Percentiles rank a stretch among this genome's conserved stretches.
phyloP scores from a whole-genome alignment of 2,888 invertebrate genomes.

The Noctuana brunneofusca region DNA sequence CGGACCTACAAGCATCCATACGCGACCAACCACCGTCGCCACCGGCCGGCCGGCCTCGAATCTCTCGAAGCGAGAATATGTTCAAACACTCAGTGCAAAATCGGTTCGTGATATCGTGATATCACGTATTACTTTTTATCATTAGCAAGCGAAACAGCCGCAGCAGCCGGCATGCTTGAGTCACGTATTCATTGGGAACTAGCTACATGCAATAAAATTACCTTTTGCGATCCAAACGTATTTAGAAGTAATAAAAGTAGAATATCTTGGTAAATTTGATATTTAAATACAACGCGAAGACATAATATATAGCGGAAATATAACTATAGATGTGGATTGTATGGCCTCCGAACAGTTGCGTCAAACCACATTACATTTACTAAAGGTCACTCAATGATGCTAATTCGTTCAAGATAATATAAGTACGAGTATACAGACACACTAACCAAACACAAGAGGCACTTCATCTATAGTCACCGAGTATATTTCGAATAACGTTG shows the following conservation, averaged over 20 bases:
- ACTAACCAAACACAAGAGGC: background rate
- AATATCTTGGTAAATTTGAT: no score
- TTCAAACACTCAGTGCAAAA: conserved; percentile 20
- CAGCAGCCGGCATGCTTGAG: background rate
- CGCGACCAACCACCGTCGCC: background rate
- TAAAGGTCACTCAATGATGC: background rate
- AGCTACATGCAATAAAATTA: background rate
- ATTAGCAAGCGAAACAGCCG: conserved; percentile 12
- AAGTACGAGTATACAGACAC: background rate
- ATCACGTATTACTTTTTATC: conserved; percentile 27
- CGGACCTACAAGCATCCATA: conserved; percentile 18
- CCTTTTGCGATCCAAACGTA: background rate
- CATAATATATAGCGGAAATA: no score
- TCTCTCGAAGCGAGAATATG: conserved; percentile 14
- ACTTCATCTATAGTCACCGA: background rate
- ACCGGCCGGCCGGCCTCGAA: conserved; percentile 17
- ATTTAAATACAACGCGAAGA: background rate
- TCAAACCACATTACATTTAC: background rate
- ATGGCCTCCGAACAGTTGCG: background rate
- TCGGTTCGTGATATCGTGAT: conserved; percentile 13
- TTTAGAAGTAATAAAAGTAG: background rate
- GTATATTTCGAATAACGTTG: background rate
- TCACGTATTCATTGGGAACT: background rate
- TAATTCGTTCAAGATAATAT: background rate
- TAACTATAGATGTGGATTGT: background rate